Evolutionary conservation across 2,113 vertebrate species (phyloP).

Genomic region (Silurus meridionalis): DNA sequence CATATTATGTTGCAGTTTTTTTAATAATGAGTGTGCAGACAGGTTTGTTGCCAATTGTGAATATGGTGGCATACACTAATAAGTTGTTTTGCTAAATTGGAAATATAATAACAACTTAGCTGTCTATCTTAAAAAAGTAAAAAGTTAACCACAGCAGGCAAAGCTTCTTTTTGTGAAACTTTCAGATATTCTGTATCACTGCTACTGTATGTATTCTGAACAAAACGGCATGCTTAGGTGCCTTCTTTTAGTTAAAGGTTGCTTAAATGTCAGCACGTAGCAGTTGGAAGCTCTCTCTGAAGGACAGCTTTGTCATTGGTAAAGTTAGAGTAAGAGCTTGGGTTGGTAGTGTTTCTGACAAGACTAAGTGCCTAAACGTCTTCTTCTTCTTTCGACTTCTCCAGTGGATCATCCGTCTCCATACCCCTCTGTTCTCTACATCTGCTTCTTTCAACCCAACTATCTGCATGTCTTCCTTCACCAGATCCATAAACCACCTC

Average conservation of each 20-base stretch:
- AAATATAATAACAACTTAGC: not conserved
- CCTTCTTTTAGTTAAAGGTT: not conserved
- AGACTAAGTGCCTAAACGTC: slow-evolving; percentile 46
- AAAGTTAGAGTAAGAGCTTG: not conserved
- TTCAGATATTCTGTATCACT: not conserved
- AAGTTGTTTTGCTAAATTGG: not conserved
- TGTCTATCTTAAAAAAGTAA: not conserved
- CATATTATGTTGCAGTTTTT: not conserved
- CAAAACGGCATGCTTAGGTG: not conserved
- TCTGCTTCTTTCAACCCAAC: too few species aligned
- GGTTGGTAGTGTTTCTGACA: not conserved
- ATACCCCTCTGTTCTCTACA: too few species aligned
- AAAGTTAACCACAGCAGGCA: not conserved
- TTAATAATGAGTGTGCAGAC: not conserved
- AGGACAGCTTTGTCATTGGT: slow-evolving; percentile 8
- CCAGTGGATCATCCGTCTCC: too few species aligned
- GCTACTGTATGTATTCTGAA: not conserved
- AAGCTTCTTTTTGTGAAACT: not conserved
- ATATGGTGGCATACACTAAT: not conserved
- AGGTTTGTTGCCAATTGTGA: not conserved
- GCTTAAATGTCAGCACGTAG: not conserved
- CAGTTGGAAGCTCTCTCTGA: not conserved
- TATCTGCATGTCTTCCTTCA: too few species aligned
- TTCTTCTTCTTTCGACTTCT: too few species aligned
- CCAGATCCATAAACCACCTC: too few species aligned